These are phyloP conservation scores for Hemitrygon akajei DNA, from an alignment of 2,797 vertebrate species.

Conservation along the genomic window DNA sequence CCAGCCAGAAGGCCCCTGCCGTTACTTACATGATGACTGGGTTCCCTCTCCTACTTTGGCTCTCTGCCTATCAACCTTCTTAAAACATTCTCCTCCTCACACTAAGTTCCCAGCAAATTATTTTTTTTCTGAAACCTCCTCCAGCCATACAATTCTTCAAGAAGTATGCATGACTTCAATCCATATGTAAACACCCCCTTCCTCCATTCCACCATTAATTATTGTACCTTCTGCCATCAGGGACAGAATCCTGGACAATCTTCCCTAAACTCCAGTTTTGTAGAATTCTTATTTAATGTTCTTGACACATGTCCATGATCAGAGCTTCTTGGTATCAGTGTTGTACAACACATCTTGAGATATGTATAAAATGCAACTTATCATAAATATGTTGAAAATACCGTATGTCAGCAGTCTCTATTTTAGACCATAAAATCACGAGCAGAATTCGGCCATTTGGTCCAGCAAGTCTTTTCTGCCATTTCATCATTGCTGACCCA, in stretches of 20 bases:
- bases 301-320: too few species aligned
- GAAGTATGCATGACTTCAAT: neutral
- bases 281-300: neutral
- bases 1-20: neutral
- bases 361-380: neutral
- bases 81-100: neutral
- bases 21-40: neutral
- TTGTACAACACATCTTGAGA: neutral
- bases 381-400: neutral
- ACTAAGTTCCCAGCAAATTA: neutral
- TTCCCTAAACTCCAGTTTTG: neutral
- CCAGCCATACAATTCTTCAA: neutral
- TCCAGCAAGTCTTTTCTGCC: too few species aligned
- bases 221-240: neutral
- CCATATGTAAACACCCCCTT: neutral
- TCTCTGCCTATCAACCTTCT: neutral
- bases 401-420: too few species aligned
- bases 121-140: neutral
- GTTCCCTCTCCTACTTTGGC: neutral
- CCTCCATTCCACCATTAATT: neutral
- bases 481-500: too few species aligned
- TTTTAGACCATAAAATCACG: too few species aligned
- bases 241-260: neutral
- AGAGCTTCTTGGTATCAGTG: neutral
- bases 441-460: neutral